Percentiles rank a stretch among this genome's conserved stretches.
phyloP scores from a whole-genome alignment of 2,888 invertebrate genomes.

The Protophormia terraenovae region DNA sequence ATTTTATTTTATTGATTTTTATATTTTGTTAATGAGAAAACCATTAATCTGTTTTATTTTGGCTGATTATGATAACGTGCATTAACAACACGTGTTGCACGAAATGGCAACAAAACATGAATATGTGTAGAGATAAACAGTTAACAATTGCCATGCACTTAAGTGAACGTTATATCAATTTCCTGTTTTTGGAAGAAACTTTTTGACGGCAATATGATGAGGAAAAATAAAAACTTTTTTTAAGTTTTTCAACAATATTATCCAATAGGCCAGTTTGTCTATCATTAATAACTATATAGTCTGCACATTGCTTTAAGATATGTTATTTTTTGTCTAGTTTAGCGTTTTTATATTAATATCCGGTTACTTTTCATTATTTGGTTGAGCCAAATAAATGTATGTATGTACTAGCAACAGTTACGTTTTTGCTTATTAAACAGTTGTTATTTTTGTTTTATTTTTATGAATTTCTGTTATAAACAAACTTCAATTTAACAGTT shows the following conservation, averaged over 20 bases:
- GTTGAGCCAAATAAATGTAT: neutral
- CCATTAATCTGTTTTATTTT: no score
- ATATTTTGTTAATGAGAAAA: neutral
- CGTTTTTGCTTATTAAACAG: neutral
- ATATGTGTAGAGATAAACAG: neutral
- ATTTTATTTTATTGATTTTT: neutral
- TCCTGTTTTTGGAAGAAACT: neutral
- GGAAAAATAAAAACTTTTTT: neutral
- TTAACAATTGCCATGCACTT: neutral
- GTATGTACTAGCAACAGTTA: neutral
- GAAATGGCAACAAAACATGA: neutral
- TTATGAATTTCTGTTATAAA: neutral
- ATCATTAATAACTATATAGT: no score
- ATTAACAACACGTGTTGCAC: neutral
- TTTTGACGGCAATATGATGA: neutral
- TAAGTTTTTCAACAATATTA: no score
- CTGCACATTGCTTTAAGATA: neutral
- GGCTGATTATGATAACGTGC: neutral
- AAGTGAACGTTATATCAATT: neutral
- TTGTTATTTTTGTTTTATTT: neutral
- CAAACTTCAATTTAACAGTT: neutral
- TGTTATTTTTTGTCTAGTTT: neutral
- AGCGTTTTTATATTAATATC: neutral
- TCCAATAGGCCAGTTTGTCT: no score
- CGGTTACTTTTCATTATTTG: neutral